Conservation (phyloP, 2,888 invertebrate species). For the Tinea pellionella region DNA sequence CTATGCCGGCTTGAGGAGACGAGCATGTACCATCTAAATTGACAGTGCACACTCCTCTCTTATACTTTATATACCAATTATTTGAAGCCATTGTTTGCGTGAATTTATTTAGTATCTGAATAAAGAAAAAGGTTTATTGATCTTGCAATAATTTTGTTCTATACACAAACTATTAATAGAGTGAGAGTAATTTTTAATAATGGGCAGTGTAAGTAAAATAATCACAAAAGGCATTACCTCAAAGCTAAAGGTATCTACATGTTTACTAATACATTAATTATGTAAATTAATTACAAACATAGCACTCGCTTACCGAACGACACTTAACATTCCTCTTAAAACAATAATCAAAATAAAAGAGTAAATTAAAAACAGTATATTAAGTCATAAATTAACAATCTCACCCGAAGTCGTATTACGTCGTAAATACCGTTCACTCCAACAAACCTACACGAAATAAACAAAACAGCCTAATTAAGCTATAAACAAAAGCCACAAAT, state of each 20-base stretch:
- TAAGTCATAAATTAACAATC: constrained; percentile 11
- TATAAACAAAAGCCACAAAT: constrained; percentile 66
- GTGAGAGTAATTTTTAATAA: too few species aligned
- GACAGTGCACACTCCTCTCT: too few species aligned
- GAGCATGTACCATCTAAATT: too few species aligned
- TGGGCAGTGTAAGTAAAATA: too few species aligned
- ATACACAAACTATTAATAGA: too few species aligned
- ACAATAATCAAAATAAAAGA: constrained; percentile 6
- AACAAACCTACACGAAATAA: constrained; percentile 40
- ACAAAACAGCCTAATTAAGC: constrained; percentile 69
- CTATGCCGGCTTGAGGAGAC: too few species aligned
- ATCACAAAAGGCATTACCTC: too few species aligned
- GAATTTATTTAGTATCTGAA: too few species aligned
- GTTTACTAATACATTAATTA: not conserved
- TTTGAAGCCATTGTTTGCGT: too few species aligned
- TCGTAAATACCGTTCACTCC: constrained; percentile 66
- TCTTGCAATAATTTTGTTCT: too few species aligned
- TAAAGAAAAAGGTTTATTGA: too few species aligned
- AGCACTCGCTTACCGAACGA: not conserved
- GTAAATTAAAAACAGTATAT: constrained; percentile 13
- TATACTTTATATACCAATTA: too few species aligned
- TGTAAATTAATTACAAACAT: not conserved
- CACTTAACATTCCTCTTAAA: not conserved
- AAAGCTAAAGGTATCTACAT: not conserved
- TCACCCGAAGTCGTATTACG: constrained; percentile 37